A percentile compares a stretch with the other conserved stretches of the same genome.
phyloP scores from a whole-genome alignment of 1,140 invertebrate genomes.

The Drosophila mojavensis region DNA sequence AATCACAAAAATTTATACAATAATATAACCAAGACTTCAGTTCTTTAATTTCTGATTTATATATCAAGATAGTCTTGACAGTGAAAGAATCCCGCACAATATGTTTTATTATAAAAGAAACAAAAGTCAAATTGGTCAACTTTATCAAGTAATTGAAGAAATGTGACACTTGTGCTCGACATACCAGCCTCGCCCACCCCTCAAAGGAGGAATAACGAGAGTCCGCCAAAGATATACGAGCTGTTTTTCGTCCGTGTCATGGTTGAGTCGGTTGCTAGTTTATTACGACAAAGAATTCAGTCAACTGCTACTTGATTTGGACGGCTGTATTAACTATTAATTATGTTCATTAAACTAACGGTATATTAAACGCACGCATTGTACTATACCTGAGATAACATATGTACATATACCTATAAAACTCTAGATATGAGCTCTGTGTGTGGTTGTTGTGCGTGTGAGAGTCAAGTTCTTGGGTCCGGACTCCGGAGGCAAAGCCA shows the following conservation, averaged over 20 bases:
- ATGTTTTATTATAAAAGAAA: too few species aligned
- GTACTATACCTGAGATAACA: conserved; percentile 1
- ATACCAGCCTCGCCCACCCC: not conserved
- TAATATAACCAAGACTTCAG: too few species aligned
- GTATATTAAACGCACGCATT: conserved; percentile 69
- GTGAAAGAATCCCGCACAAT: too few species aligned
- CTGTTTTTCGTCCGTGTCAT: not conserved
- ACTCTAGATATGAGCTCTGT: not conserved
- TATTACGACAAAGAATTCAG: too few species aligned
- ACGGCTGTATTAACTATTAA: conserved; percentile 55
- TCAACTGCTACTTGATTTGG: not conserved
- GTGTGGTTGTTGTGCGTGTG: not conserved
- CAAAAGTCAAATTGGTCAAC: conserved; percentile 15
- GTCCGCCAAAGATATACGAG: too few species aligned
- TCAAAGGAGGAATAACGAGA: too few species aligned
- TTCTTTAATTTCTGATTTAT: too few species aligned
- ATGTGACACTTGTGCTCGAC: not conserved
- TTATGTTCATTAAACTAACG: conserved; percentile 64
- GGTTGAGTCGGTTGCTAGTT: not conserved
- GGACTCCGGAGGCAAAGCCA: conserved; percentile 44
- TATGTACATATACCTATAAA: not conserved
- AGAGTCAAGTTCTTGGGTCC: conserved; percentile 12
- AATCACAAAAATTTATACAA: too few species aligned
- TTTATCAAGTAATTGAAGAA: not conserved
- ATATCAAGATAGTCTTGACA: too few species aligned